phyloP scores from a whole-genome alignment of 2,888 invertebrate genomes.

The Sinelater perroti region DNA sequence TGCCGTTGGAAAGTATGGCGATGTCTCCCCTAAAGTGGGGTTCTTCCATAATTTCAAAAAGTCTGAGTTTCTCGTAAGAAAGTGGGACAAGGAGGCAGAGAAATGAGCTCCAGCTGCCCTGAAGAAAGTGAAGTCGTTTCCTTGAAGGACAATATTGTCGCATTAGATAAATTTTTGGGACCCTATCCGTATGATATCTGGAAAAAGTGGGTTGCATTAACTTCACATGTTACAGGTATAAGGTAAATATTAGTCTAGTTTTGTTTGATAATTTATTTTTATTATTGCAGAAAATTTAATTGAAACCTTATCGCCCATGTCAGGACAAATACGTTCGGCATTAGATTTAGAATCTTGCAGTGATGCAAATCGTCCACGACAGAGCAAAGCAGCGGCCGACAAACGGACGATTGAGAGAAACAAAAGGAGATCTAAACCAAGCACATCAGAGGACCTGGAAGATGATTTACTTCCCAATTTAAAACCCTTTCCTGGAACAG shows the following conservation, averaged over 20 bases:
- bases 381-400: conserved; percentile 50
- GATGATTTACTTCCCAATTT: conserved; percentile 83
- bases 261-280: conserved; percentile 5
- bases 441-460: conserved; percentile 69
- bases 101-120: conserved; percentile 72
- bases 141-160: conserved; percentile 73
- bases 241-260: too few relatives aligned
- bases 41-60: conserved; percentile 82
- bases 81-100: conserved; percentile 83
- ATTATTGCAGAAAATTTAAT: conserved; percentile 63
- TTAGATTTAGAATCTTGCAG: conserved; percentile 78
- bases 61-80: conserved; percentile 84
- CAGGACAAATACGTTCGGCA: conserved; percentile 81
- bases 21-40: conserved; percentile 75
- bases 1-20: conserved; percentile 70
- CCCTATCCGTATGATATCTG: conserved; percentile 92
- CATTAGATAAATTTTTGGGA: conserved; percentile 82
- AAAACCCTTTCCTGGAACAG: conserved; percentile 81
- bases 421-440: conserved; percentile 54
- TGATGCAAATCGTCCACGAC: conserved; percentile 75
- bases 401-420: conserved; percentile 13
- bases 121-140: conserved; percentile 71
- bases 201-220: conserved; percentile 84
- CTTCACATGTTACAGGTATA: conserved; percentile 71
- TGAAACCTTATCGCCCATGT: conserved; percentile 72